phyloP scores from a whole-genome alignment of 2,888 invertebrate genomes.

The Erebia aethiops region DNA sequence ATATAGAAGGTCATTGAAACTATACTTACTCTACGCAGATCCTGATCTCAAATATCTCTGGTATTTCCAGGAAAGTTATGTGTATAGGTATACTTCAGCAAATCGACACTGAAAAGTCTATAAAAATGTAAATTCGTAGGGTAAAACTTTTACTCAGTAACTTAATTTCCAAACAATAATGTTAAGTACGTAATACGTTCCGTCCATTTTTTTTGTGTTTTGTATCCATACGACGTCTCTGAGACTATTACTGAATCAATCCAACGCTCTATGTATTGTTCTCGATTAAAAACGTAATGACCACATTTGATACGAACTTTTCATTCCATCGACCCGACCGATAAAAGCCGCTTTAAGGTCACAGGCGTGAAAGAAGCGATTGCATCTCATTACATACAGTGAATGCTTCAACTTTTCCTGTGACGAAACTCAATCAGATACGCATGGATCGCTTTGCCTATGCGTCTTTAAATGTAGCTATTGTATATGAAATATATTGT shows the following conservation, averaged over 20 bases:
- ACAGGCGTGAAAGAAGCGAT: slow-evolving; percentile 41
- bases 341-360: slow-evolving; percentile 33
- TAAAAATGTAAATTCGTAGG: no score
- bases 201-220: not conserved
- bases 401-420: slow-evolving; percentile 38
- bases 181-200: no score
- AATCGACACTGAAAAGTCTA: no score
- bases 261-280: slow-evolving; percentile 65
- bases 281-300: slow-evolving; percentile 72
- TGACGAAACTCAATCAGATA: slow-evolving; percentile 39
- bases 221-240: not conserved
- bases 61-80: no score
- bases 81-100: no score
- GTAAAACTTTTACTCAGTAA: no score
- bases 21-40: no score
- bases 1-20: no score
- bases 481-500: slow-evolving; percentile 20
- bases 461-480: slow-evolving; percentile 23
- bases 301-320: slow-evolving; percentile 69
- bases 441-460: slow-evolving; percentile 23
- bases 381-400: slow-evolving; percentile 37
- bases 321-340: slow-evolving; percentile 45
- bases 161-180: no score
- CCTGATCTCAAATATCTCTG: no score
- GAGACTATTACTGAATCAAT: slow-evolving; percentile 65